Percentiles rank a stretch among this genome's conserved stretches.
Evolutionary conservation across 2,113 vertebrate species (phyloP).

Genomic region (Nyctereutes procyonoides): DNA sequence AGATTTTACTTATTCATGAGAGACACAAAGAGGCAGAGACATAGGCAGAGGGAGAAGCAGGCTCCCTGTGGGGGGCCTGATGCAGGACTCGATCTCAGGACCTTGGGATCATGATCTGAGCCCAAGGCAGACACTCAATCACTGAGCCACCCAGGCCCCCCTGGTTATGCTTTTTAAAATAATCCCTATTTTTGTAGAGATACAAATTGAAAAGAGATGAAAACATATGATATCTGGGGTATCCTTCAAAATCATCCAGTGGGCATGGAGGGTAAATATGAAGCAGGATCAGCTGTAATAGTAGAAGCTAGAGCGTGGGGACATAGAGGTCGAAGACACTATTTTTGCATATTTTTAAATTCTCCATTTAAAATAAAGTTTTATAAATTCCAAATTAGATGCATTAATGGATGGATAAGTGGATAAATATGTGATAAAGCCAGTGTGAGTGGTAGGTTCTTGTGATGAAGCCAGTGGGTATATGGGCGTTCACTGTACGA

Average conservation of each 20-base stretch:
- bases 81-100: no score
- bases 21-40: no score
- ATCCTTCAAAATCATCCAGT: neutral
- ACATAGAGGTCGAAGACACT: neutral
- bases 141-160: no score
- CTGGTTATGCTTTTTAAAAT: conserved; percentile 43
- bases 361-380: conserved; percentile 46
- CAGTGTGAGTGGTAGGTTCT: neutral
- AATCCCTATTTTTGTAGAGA: conserved; percentile 39
- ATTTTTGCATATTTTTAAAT: conserved; percentile 30
- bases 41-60: no score
- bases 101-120: no score
- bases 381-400: neutral
- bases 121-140: no score
- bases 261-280: neutral
- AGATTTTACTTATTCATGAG: no score
- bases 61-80: no score
- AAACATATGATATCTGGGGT: neutral
- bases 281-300: neutral
- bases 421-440: neutral
- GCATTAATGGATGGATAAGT: neutral
- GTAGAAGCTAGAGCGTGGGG: neutral
- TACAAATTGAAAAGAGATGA: neutral
- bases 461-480: neutral
- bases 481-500: neutral